Percentiles rank a stretch among this genome's conserved stretches.
Conservation (phyloP, 2,888 invertebrate genomes). For the Papilio elwesi region DNA sequence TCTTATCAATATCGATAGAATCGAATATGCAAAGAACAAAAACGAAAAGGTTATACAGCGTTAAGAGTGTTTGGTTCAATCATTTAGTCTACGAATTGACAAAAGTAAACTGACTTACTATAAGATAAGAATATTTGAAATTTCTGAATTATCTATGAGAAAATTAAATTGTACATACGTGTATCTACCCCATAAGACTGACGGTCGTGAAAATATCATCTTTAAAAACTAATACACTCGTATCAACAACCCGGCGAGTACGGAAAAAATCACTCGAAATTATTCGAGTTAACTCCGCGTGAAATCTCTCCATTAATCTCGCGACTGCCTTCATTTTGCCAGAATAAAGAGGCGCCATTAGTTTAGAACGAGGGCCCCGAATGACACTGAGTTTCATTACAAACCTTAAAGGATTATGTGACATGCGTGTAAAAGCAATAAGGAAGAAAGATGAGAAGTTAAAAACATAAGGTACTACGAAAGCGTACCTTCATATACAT, state of each 20-base stretch:
- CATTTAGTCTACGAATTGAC: too few species aligned
- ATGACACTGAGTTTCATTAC: slow-evolving; percentile 23
- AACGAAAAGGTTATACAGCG: too few species aligned
- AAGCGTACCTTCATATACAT: neutral
- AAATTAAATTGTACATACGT: too few species aligned
- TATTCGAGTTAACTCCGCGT: slow-evolving; percentile 67
- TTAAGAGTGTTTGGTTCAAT: too few species aligned
- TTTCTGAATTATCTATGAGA: too few species aligned
- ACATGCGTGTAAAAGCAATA: slow-evolving; percentile 20
- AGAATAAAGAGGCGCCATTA: slow-evolving; percentile 50
- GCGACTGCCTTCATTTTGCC: slow-evolving; percentile 50
- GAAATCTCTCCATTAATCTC: slow-evolving; percentile 72
- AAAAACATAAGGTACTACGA: neutral
- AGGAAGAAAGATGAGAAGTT: neutral
- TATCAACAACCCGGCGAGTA: slow-evolving; percentile 36
- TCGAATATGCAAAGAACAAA: too few species aligned
- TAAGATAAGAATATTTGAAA: too few species aligned
- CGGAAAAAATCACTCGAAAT: slow-evolving; percentile 64
- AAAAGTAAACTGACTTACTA: too few species aligned
- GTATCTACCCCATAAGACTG: too few species aligned
- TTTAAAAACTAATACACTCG: slow-evolving; percentile 34
- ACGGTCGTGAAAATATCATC: neutral
- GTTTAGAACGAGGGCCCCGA: slow-evolving; percentile 36
- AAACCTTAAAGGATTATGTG: slow-evolving; percentile 23
- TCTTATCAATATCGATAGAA: too few species aligned